Base-by-base conservation (phyloP, 2,113 vertebrate species). In the Phasianus colchicus region DNA sequence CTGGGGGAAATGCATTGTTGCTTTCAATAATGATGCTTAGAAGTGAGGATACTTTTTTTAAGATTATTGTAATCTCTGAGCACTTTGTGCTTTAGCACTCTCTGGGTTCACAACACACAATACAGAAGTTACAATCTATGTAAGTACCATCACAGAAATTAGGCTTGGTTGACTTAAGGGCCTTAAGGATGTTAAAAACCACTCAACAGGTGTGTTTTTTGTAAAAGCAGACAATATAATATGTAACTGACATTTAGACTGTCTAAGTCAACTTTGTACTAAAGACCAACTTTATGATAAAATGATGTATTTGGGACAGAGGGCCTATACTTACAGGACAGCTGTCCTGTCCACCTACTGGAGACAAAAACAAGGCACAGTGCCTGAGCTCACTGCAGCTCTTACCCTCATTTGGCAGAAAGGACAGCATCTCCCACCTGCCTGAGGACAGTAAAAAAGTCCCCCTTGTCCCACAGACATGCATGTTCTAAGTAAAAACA, bases 71-170 rank as follows among this genome's bases (percentile, higher is more conserved):
- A 50, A 85, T 64, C 25, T 54, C 66, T 2, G 10, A 75, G 42
- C 29, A 65, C 40, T 32, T 20, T 15, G 20, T 9, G 24, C 73
- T 72, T 4, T 22, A 32, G 12, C 4, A 6, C 16, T 80, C 43
- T 67, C 48, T 80, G 50, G 5, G 22, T 22, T 88, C 3, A 38
- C 32, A n/a, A 32, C 6, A 13, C 64, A 66, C 21, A 8, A 17
- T 38, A 34, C 43, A 82, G 74, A 69, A 72, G 60, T 79, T 52
- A 19, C 38, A 63, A 47, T 11, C 69, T 21, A 17, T 7, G 4
- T 9, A 4, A 72, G 6, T 32, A 14, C 38, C 2, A 0, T 38
- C 43, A 43, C 63, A 61, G 67, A 43, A 25, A 57, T 0, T 2
- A 61, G 48, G 2, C 70, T 8, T 36, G 69, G 10, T 29, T 79